phyloP scores from a whole-genome alignment of 2,113 vertebrate genomes.

The Rhineura floridana region DNA sequence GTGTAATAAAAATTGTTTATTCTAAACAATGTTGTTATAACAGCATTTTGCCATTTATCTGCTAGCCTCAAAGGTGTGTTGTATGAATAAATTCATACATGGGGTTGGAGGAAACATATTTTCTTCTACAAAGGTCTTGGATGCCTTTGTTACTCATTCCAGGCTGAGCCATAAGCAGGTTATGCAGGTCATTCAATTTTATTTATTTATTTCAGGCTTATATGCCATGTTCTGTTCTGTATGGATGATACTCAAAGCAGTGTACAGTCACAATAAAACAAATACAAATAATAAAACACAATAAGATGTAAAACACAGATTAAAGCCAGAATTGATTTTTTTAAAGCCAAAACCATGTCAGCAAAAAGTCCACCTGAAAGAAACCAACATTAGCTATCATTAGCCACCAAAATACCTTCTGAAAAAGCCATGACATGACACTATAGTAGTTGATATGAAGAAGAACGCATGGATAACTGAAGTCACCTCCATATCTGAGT shows the following conservation, averaged over 20 bases:
- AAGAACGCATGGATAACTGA: too few species aligned
- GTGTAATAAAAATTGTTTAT: conserved; percentile 32
- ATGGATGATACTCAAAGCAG: not conserved
- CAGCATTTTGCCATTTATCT: conserved; percentile 9
- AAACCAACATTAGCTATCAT: not conserved
- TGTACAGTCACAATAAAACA: not conserved
- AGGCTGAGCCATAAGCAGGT: not conserved
- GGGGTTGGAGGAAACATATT: not conserved
- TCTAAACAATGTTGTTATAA: conserved; percentile 9
- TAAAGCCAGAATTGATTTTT: not conserved
- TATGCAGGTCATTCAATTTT: not conserved
- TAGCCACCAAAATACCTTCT: not conserved
- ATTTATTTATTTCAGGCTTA: not conserved
- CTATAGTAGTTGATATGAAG: too few species aligned
- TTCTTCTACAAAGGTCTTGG: not conserved
- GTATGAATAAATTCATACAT: not conserved
- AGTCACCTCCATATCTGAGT: too few species aligned
- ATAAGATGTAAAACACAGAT: not conserved
- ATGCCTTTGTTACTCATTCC: not conserved
- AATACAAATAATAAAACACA: not conserved
- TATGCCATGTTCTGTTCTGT: not conserved
- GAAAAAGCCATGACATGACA: not conserved
- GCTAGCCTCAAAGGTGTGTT: not conserved
- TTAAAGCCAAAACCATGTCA: not conserved
- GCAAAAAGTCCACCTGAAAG: not conserved